These are phyloP conservation scores for Plutomurus gul DNA, from an alignment of 1,140 invertebrate genomes.

Conservation along the genomic window DNA sequence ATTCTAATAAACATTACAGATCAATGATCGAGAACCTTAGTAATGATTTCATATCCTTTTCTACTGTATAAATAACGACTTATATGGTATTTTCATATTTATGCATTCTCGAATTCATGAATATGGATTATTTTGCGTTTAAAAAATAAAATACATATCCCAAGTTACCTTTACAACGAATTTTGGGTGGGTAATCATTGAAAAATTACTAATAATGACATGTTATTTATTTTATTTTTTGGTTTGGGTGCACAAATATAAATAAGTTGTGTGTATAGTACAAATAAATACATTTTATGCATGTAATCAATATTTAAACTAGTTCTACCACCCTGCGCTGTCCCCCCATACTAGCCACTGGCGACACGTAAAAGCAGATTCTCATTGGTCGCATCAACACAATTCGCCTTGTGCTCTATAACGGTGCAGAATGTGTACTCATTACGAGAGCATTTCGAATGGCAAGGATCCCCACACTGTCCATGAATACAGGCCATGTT, in stretches of 20 bases:
- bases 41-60: too few species aligned
- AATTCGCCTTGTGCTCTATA: slow-evolving; percentile 53
- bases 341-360: not conserved
- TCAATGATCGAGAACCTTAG: too few species aligned
- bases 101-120: too few species aligned
- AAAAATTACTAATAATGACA: not conserved
- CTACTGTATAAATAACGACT: too few species aligned
- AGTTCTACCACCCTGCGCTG: not conserved
- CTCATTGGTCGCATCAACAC: slow-evolving; percentile 53
- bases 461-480: slow-evolving; percentile 52
- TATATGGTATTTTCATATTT: too few species aligned
- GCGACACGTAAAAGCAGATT: slow-evolving; percentile 47
- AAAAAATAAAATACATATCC: too few species aligned
- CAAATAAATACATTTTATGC: not conserved
- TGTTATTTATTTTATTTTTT: not conserved
- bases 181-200: too few species aligned
- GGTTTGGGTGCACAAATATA: not conserved
- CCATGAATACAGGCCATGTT: slow-evolving; percentile 52
- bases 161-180: too few species aligned
- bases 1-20: too few species aligned
- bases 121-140: too few species aligned
- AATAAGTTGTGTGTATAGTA: not conserved
- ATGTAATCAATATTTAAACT: not conserved
- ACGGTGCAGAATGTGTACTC: slow-evolving; percentile 54
- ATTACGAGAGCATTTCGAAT: slow-evolving; percentile 52